Evolutionary conservation across 1,140 invertebrate species (phyloP).

Genomic region (Phymorhynchus buccinoides): DNA sequence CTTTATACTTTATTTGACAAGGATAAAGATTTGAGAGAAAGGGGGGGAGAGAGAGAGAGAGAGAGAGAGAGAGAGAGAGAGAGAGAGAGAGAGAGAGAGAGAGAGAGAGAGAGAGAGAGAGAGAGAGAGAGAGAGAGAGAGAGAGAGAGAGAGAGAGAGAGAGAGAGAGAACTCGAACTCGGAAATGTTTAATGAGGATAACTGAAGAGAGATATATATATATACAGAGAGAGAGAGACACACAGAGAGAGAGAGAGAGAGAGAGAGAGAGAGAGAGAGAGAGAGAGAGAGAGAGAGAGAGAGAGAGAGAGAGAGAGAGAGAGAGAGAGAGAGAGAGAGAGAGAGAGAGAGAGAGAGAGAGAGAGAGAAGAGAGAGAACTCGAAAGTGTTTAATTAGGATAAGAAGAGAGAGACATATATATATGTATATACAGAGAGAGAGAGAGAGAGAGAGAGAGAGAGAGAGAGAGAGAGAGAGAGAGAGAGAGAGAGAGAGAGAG

Average conservation of each 20-base stretch:
- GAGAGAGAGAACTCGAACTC: neutral
- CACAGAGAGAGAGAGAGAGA: neutral
- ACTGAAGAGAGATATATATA: neutral
- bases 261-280: neutral
- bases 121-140: constrained; percentile 11
- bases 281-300: neutral
- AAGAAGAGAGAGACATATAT: neutral
- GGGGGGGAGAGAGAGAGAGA: neutral
- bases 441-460: constrained; percentile 22
- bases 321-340: neutral
- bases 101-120: constrained; percentile 3
- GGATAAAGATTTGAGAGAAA: neutral
- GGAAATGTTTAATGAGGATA: neutral
- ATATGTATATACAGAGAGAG: no score
- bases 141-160: neutral
- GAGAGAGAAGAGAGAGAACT: neutral
- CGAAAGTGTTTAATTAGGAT: neutral
- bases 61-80: neutral
- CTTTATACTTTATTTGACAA: no score
- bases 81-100: neutral
- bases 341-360: no score
- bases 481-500: neutral
- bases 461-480: constrained; percentile 20
- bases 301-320: neutral
- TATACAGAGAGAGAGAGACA: neutral